These are phyloP conservation scores for Thymelicus lineola DNA, from an alignment of 2,888 invertebrate genomes.

Conservation along the genomic window DNA sequence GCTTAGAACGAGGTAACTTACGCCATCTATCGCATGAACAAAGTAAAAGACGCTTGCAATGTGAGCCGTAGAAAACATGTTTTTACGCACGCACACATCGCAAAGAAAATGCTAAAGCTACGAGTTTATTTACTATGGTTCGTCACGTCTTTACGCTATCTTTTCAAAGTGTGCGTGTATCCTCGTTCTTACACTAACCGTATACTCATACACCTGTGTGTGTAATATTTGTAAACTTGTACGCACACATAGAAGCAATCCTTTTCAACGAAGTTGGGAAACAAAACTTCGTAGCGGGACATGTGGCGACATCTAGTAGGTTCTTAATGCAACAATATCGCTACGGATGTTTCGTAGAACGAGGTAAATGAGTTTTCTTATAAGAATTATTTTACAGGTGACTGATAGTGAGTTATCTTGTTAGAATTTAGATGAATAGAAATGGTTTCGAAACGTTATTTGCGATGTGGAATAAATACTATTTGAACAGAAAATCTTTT, in stretches of 20 bases:
- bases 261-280: conserved; percentile 45
- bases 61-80: conserved; percentile 46
- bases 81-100: conserved; percentile 36
- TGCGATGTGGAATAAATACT: too few species aligned
- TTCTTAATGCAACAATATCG: conserved; percentile 52
- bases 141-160: conserved; percentile 36
- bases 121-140: conserved; percentile 42
- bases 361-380: conserved; percentile 51
- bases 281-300: conserved; percentile 59
- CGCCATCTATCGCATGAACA: conserved; percentile 65
- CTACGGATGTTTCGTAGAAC: conserved; percentile 55
- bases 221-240: conserved; percentile 49
- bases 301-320: conserved; percentile 73
- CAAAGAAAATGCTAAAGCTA: conserved; percentile 37
- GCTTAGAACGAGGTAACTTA: conserved; percentile 39
- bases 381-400: conserved; percentile 20
- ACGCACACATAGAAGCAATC: conserved; percentile 49
- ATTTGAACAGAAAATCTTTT: too few species aligned
- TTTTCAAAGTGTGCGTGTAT: conserved; percentile 49
- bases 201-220: conserved; percentile 49
- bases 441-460: not conserved
- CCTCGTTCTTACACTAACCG: conserved; percentile 49
- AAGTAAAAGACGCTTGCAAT: conserved; percentile 43
- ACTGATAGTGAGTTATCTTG: not conserved
- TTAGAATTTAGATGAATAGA: conserved; percentile 9